Conservation (phyloP, 1,140 invertebrate species). For the Oedothorax gibbosus region DNA sequence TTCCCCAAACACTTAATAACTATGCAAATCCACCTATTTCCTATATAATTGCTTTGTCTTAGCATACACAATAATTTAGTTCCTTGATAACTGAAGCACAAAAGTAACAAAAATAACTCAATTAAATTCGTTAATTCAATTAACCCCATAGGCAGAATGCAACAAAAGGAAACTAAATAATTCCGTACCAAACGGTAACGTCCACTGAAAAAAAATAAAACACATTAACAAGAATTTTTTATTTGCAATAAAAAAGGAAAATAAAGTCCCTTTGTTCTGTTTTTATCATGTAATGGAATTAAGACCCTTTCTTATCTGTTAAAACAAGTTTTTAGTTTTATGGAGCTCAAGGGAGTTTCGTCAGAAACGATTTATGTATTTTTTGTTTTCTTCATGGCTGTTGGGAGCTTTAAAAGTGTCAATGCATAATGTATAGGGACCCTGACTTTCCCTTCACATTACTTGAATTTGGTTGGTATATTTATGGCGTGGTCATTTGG, state of each 20-base stretch:
- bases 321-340: slow-evolving; percentile 41
- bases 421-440: slow-evolving; percentile 31
- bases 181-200: no score
- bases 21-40: no score
- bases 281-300: slow-evolving; percentile 38
- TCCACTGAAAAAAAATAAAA: no score
- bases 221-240: no score
- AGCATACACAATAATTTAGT: no score
- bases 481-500: no score
- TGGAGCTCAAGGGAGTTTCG: not conserved
- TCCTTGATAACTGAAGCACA: no score
- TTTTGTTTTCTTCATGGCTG: slow-evolving; percentile 22
- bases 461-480: no score
- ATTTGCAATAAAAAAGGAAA: not conserved
- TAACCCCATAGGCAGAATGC: slow-evolving; percentile 4
- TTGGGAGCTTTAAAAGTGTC: slow-evolving; percentile 22
- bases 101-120: not conserved
- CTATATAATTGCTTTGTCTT: no score
- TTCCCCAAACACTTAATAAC: no score
- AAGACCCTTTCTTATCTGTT: slow-evolving; percentile 22
- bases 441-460: no score
- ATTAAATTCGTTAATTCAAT: slow-evolving; percentile 34
- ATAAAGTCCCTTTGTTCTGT: slow-evolving; percentile 1
- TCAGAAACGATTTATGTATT: slow-evolving; percentile 33
- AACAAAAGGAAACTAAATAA: not conserved